Evolutionary conservation across 2,888 invertebrate genomes (phyloP).

Genomic region (Volucella inflata): DNA sequence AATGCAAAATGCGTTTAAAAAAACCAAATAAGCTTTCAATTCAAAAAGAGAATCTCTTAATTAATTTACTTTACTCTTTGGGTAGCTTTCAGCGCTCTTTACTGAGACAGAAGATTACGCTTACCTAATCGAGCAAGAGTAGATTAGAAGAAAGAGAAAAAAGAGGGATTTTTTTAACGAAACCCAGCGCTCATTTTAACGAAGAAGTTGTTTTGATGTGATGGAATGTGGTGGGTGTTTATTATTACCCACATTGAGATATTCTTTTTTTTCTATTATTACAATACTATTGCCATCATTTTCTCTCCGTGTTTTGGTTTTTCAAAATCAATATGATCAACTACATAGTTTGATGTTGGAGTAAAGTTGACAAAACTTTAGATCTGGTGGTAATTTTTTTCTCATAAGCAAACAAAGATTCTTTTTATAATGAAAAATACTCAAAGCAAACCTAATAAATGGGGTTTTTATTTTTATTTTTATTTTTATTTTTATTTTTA

Average conservation of each 20-base stretch:
- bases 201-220: slow-evolving; percentile 37
- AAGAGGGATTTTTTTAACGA: slow-evolving; percentile 35
- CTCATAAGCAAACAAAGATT: no score
- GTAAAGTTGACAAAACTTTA: no score
- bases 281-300: not conserved
- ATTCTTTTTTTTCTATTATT: not conserved
- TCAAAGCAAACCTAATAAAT: no score
- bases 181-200: slow-evolving; percentile 5
- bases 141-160: not conserved
- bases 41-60: slow-evolving; percentile 15
- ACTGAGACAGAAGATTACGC: not conserved
- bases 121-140: not conserved
- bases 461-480: no score
- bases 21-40: not conserved
- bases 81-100: not conserved
- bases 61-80: not conserved
- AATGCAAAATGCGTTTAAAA: not conserved
- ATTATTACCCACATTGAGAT: slow-evolving; percentile 29
- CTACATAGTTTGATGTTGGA: no score
- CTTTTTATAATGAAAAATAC: no score
- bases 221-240: slow-evolving; percentile 59
- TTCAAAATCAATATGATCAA: no score
- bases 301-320: not conserved
- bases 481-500: no score
- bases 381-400: no score